phyloP scores from a whole-genome alignment of 2,113 vertebrate genomes.

The Rhinolophus ferrumequinum region DNA sequence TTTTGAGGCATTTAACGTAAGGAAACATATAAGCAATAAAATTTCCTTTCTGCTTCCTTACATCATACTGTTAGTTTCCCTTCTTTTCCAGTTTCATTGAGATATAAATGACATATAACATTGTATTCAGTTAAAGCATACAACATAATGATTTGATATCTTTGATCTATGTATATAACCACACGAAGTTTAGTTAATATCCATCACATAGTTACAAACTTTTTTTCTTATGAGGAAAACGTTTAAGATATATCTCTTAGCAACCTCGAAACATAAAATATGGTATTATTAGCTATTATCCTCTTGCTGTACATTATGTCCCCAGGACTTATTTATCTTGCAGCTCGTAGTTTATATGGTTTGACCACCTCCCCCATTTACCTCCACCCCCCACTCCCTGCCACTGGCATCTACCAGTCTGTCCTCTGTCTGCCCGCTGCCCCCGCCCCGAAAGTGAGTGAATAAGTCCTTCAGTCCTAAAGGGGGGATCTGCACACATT shows the following conservation, averaged over 20 bases:
- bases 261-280: background rate
- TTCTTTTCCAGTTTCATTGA: background rate
- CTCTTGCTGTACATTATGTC: background rate
- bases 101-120: background rate
- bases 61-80: background rate
- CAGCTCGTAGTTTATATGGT: background rate
- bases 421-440: background rate
- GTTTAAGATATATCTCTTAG: background rate
- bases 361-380: background rate
- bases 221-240: background rate
- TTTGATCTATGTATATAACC: background rate
- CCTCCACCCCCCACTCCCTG: no score
- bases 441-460: background rate
- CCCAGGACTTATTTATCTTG: background rate
- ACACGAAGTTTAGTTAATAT: background rate
- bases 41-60: background rate
- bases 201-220: background rate
- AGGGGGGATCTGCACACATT: background rate
- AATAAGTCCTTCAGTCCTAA: background rate
- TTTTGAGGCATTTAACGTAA: background rate
- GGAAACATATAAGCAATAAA: background rate
- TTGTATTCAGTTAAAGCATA: background rate
- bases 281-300: background rate
- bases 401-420: background rate
- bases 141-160: background rate